Conservation (phyloP, 1,140 invertebrate genomes). For the Eriosoma lanigerum region DNA sequence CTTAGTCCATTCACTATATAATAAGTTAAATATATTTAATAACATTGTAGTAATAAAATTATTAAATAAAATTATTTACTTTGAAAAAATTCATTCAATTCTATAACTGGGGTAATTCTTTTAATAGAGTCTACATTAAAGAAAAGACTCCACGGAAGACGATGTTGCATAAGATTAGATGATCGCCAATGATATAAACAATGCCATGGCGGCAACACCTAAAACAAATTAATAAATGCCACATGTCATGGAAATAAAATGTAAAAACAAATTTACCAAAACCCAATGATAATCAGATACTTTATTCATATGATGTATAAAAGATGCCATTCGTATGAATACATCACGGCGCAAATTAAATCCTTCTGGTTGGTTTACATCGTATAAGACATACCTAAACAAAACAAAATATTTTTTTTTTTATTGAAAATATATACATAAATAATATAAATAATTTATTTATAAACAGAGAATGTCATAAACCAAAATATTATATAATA, state of each 20-base stretch:
- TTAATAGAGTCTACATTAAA: constrained; percentile 83
- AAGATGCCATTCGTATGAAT: constrained; percentile 85
- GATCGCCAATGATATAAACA: constrained; percentile 87
- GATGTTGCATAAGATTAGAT: constrained; percentile 61
- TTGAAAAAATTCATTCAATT: constrained; percentile 80
- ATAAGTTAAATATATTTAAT: background rate
- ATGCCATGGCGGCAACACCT: constrained; percentile 89
- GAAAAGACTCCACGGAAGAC: constrained; percentile 77
- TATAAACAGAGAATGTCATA: too few relatives aligned
- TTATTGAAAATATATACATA: background rate
- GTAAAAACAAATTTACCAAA: constrained; percentile 58
- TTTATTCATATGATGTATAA: constrained; percentile 68
- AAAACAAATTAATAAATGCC: constrained; percentile 34
- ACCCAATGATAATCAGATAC: constrained; percentile 61
- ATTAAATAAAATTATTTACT: constrained; percentile 58
- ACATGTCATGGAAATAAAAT: background rate
- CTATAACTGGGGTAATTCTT: constrained; percentile 81
- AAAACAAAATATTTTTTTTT: background rate
- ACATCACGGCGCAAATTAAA: constrained; percentile 96
- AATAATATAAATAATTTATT: background rate
- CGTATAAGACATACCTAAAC: constrained; percentile 76
- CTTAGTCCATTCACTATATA: constrained; percentile 58
- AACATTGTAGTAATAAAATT: background rate
- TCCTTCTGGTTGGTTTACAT: constrained; percentile 92
- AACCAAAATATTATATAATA: too few relatives aligned